These are phyloP conservation scores for Augiades crinisus DNA, from an alignment of 2,888 invertebrate genomes.

Conservation along the genomic window DNA sequence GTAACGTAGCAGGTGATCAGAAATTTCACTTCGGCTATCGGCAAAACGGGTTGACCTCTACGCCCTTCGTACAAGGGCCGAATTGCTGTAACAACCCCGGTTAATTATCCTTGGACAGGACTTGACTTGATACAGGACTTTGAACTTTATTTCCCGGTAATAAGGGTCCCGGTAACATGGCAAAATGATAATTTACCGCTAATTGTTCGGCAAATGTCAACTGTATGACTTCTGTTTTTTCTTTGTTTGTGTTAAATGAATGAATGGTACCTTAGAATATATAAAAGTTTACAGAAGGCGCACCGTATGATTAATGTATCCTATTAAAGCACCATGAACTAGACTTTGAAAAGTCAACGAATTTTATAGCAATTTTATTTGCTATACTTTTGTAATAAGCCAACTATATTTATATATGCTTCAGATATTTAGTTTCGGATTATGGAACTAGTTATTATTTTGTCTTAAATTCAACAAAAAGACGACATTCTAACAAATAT, in stretches of 20 bases:
- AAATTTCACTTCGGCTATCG: constrained; percentile 40
- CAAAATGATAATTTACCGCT: neutral
- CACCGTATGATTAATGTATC: neutral
- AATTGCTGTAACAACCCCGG: constrained; percentile 2
- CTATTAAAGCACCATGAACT: too few species aligned
- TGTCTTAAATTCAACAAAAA: too few species aligned
- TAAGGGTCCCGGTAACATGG: neutral
- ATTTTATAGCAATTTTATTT: too few species aligned
- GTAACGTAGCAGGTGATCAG: constrained; percentile 51
- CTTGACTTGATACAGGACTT: neutral
- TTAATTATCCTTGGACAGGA: neutral
- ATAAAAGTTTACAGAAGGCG: neutral
- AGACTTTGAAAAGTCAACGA: too few species aligned
- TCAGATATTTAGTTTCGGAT: too few species aligned
- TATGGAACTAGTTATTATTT: too few species aligned
- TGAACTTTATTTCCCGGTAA: neutral
- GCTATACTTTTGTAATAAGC: too few species aligned
- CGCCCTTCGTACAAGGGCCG: constrained; percentile 8
- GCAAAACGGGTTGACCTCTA: constrained; percentile 23
- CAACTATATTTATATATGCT: too few species aligned
- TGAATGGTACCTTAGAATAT: neutral
- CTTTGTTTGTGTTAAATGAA: constrained; percentile 6
- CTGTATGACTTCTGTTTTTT: neutral
- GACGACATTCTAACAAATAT: too few species aligned
- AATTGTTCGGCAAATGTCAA: constrained; percentile 15